These are phyloP conservation scores for Camponotus vicinus DNA, from an alignment of 1,140 invertebrate species.

Conservation along the genomic window DNA sequence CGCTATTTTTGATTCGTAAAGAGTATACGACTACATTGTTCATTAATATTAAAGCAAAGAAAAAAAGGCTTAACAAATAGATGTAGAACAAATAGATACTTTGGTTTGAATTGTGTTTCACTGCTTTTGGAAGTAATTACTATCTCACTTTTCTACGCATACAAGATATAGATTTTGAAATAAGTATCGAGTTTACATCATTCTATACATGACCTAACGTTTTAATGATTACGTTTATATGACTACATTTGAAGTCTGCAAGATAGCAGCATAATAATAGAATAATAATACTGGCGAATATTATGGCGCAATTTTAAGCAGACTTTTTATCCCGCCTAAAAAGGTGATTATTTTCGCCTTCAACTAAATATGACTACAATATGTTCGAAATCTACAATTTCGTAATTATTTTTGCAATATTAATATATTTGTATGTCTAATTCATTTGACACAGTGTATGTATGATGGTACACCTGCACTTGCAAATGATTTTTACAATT, in stretches of 20 bases:
- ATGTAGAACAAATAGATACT: neutral
- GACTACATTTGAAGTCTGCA: constrained; percentile 68
- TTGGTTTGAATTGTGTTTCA: constrained; percentile 1
- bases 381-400: constrained; percentile 66
- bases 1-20: constrained; percentile 3
- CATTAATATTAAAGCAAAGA: constrained; percentile 3
- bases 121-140: constrained; percentile 9
- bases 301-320: constrained; percentile 82
- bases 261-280: constrained; percentile 75
- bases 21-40: neutral
- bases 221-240: constrained; percentile 68
- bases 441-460: constrained; percentile 19
- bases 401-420: constrained; percentile 57
- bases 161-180: constrained; percentile 30
- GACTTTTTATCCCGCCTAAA: constrained; percentile 68
- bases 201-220: constrained; percentile 63
- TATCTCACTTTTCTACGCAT: constrained; percentile 33
- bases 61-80: neutral
- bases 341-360: constrained; percentile 50
- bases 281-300: constrained; percentile 85
- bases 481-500: constrained; percentile 62
- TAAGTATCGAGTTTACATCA: constrained; percentile 49
- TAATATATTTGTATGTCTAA: constrained; percentile 54
- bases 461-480: neutral
- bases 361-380: constrained; percentile 69